Evolutionary conservation across 37 sponge, comb jelly and placozoan genomes (phyloP), one percentile per base, ranked within the genome.

Genomic region (Cliona cf. orientalis): DNA sequence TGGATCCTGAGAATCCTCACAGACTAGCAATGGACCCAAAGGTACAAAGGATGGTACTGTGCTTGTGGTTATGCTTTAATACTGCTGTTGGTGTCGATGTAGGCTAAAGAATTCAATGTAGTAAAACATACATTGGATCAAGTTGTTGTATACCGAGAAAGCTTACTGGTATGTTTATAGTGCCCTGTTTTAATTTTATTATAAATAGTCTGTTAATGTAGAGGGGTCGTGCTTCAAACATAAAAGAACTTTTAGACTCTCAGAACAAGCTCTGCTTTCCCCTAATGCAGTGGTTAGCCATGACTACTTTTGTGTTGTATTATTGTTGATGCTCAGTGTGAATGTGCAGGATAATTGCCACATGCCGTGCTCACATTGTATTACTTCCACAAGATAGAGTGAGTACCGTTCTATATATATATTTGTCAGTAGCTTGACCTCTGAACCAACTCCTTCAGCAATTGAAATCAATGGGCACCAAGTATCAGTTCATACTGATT

Each of bases 241-340:
- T 57, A 2, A 86, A 86, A 46, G 37, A 72, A 41, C 46, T 59
- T 33, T 28, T 93, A 42, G 90, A 89, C 35, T 14, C 1, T 12
- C 65, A 61, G 9, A 33, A 90, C 68, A 25, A 22, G 33, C 55
- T 76, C 28, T 74, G 87, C 0, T 90, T 83, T 41, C 95, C 95
- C n/a, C 80, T 94, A n/a, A 65, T 94, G 72, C 95, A 94, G 41
- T 94, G 95, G 95, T 92, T 33, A 46, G 78, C n/a, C 22, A 21
- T 58, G 59, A 0, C n/a, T n/a, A n/a, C n/a, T n/a, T n/a, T n/a
- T n/a, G n/a, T n/a, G n/a, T 71, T 42, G 23, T 42, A 46, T 41
- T 38, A 2, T 32, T 42, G 44, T 42, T 65, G 33, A 11, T 38
- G 26, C 45, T 22, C 2, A 66, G 7, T 70, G 26, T 4, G 23